Percentiles rank a stretch among this genome's conserved stretches.
phyloP scores from a whole-genome alignment of 2,797 vertebrate genomes.

The Pipistrellus kuhlii region DNA sequence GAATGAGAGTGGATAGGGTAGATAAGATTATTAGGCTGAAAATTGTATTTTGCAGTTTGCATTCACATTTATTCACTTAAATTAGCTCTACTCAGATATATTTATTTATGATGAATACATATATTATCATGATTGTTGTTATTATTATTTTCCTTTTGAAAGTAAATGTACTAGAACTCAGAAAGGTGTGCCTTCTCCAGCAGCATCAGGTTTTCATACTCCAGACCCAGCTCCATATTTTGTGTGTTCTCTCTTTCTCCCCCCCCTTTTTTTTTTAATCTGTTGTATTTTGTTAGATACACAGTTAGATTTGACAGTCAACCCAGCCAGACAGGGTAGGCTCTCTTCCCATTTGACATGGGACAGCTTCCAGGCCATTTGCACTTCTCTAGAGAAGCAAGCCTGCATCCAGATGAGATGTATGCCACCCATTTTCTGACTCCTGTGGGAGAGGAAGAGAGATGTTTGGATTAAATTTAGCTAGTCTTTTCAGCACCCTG shows the following conservation, averaged over 20 bases:
- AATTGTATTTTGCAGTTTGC: constrained; percentile 13
- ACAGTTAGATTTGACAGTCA: neutral
- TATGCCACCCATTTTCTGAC: neutral
- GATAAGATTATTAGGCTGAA: neutral
- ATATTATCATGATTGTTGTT: neutral
- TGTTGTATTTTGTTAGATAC: neutral
- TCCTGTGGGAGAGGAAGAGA: constrained; percentile 13
- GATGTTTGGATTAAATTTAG: constrained; percentile 35
- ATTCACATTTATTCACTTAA: constrained; percentile 45
- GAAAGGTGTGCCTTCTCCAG: neutral
- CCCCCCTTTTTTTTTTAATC: accelerated
- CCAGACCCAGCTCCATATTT: neutral
- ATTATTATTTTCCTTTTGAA: neutral
- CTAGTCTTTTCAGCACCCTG: constrained; percentile 41
- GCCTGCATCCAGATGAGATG: constrained; percentile 1
- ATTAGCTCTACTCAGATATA: constrained; percentile 6
- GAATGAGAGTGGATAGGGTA: neutral
- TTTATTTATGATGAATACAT: neutral
- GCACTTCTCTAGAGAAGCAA: constrained; percentile 33
- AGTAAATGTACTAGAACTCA: neutral
- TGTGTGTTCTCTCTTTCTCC: neutral
- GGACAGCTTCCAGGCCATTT: neutral
- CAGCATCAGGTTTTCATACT: neutral
- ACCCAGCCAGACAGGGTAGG: neutral
- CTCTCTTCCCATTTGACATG: neutral